A percentile compares a stretch with the other conserved stretches of the same genome.
Conservation (phyloP, 2,797 vertebrate genomes). For the Protonibea diacanthus region DNA sequence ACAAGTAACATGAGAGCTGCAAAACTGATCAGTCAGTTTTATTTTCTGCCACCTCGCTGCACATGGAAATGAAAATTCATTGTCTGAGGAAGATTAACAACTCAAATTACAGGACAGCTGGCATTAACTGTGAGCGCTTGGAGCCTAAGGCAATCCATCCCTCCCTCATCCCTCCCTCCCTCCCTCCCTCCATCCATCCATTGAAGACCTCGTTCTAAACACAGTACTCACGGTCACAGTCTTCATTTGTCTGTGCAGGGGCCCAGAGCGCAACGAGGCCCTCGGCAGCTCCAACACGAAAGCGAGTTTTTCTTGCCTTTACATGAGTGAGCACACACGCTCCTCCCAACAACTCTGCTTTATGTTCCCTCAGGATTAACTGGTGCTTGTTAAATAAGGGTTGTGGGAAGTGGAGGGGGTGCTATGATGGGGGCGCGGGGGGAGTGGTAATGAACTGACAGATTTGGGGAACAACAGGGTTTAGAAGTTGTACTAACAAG, state of each 20-base stretch:
- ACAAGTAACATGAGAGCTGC: slow-evolving; percentile 7
- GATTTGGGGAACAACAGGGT: slow-evolving; percentile 78
- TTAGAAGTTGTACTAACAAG: slow-evolving; percentile 84
- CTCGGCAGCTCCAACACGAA: slow-evolving; percentile 59
- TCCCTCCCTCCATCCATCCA: background rate
- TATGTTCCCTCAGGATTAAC: slow-evolving; percentile 76
- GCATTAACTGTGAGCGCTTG: slow-evolving; percentile 6
- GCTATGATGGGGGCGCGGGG: slow-evolving; percentile 28
- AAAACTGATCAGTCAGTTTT: slow-evolving; percentile 41
- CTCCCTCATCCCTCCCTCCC: background rate
- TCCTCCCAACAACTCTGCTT: slow-evolving; percentile 55
- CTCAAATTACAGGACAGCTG: slow-evolving; percentile 50
- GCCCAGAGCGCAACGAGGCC: slow-evolving; percentile 25
- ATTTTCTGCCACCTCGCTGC: slow-evolving; percentile 18
- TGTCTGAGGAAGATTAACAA: slow-evolving; percentile 32
- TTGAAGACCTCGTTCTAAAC: slow-evolving; percentile 4
- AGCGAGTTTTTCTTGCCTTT: slow-evolving; percentile 52
- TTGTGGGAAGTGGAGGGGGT: slow-evolving; percentile 57
- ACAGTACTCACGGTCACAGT: slow-evolving; percentile 13
- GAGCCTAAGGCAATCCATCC: slow-evolving; percentile 22
- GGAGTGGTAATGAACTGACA: slow-evolving; percentile 66
- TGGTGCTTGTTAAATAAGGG: slow-evolving; percentile 74
- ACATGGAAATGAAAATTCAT: background rate
- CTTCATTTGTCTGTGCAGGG: slow-evolving; percentile 36
- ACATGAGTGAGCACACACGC: slow-evolving; percentile 32